phyloP scores from a whole-genome alignment of 2,113 vertebrate species.

The Ophiodon elongatus region DNA sequence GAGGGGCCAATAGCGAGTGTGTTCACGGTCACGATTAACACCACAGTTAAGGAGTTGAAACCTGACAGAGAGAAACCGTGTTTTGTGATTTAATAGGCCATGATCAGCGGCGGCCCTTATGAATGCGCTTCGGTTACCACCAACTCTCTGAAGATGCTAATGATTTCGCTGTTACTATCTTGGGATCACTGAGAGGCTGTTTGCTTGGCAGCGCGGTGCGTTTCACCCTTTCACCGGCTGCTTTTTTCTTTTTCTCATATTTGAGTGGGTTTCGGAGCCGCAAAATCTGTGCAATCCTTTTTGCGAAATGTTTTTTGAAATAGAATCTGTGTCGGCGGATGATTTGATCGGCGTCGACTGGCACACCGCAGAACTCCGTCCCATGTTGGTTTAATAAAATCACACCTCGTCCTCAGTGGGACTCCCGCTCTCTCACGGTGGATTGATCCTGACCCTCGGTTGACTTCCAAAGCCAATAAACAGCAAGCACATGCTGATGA shows the following conservation, averaged over 20 bases:
- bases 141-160: too few relatives aligned
- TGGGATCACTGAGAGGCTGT: neutral
- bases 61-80: neutral
- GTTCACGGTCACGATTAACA: neutral
- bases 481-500: constrained; percentile 80
- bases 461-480: constrained; percentile 83
- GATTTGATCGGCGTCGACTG: constrained; percentile 32
- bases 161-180: neutral
- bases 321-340: neutral
- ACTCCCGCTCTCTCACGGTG: constrained; percentile 41
- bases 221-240: neutral
- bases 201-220: neutral
- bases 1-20: neutral
- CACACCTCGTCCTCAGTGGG: constrained; percentile 63
- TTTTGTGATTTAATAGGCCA: neutral
- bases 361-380: constrained; percentile 38
- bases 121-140: neutral
- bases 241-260: neutral
- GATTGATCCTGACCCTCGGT: constrained; percentile 72
- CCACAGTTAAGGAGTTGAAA: neutral
- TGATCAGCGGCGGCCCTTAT: neutral
- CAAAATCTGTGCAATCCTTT: neutral
- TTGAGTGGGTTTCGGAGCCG: neutral
- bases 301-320: neutral
- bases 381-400: constrained; percentile 80